Evolutionary conservation across 2,888 invertebrate genomes (phyloP), one percentile per base, ranked within the genome.

Genomic region (Athalia circularis): DNA sequence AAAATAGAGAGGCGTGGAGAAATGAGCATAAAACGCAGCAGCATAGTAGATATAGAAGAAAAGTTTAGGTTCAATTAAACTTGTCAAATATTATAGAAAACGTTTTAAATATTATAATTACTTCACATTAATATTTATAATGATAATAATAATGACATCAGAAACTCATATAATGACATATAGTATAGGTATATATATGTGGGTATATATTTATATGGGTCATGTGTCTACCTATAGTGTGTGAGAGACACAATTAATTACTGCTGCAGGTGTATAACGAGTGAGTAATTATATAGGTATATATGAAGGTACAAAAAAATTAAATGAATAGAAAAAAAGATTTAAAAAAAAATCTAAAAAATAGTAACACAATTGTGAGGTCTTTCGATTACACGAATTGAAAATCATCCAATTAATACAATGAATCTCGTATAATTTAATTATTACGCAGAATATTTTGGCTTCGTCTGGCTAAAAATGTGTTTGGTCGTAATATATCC

Each of bases 1-100:
- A 89, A 88, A 89, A 89, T 87, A 88, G 79, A 79, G 76, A 79
- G 29, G 87, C 88, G 88, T 88, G 88, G 88, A 29, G 29, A 88
- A 89, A 88, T 89, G 88, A 89, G 88, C 88, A 88, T 88, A 89
- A 89, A 89, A 89, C 88, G 86, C 88, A 87, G 29, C 29, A 29
- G 88, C 89, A 85, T 87, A 85, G 87, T 87, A 87, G 83, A 85
- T 88, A 87, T 88, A 29, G 29, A 86, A 88, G 88, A 88, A 88
- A 85, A 87, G 84, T 86, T 86, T 83, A 86, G 83, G 85, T 88
- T 88, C 87, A 88, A 85, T 87, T 84, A 82, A 86, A 84, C 82
- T 82, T 83, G 81, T 84, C 8, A 64, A 62, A 61, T 75, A 62
- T 59, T 72, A 72, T 29, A 29, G 29, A 29, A 29, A 29, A 52